Conservation (phyloP, 2,113 vertebrate species). For the Paramormyrops kingsleyae region DNA sequence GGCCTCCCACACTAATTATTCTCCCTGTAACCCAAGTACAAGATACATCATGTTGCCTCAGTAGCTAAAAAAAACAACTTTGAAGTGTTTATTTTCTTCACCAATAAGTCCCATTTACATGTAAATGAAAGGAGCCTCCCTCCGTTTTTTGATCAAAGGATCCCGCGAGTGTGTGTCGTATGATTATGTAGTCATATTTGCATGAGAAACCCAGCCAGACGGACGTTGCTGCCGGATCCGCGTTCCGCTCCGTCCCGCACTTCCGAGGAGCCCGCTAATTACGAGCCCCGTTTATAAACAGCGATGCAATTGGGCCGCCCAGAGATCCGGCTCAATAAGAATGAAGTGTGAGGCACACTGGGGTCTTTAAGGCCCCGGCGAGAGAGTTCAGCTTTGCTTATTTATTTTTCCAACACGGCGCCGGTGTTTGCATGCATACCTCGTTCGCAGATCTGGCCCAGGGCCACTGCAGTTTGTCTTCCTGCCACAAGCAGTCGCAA, state of each 20-base stretch:
- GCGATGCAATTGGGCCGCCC: neutral
- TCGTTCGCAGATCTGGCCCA: neutral
- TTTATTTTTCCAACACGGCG: neutral
- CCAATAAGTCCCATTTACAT: conserved; percentile 25
- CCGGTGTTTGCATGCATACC: neutral
- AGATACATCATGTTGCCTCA: conserved; percentile 10
- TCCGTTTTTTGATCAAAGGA: conserved; percentile 23
- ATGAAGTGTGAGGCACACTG: neutral
- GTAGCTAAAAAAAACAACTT: conserved; percentile 17
- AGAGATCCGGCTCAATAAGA: neutral
- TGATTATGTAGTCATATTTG: conserved; percentile 6
- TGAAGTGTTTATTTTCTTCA: conserved; percentile 20
- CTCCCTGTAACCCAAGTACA: neutral
- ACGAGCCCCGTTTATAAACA: neutral
- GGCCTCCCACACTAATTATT: neutral
- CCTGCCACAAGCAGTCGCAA: conserved; percentile 11
- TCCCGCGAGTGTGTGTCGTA: neutral
- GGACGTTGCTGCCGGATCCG: no score
- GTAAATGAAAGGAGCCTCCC: conserved; percentile 20
- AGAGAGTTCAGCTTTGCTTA: neutral
- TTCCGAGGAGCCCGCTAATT: neutral
- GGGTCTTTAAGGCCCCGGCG: neutral
- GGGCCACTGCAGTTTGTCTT: conserved; percentile 13
- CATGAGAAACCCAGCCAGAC: conserved; percentile 10
- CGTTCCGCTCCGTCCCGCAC: neutral